Percentiles rank a stretch among this genome's conserved stretches.
Conservation (phyloP, 1,140 invertebrate genomes). For the Sesamia nonagrioides region DNA sequence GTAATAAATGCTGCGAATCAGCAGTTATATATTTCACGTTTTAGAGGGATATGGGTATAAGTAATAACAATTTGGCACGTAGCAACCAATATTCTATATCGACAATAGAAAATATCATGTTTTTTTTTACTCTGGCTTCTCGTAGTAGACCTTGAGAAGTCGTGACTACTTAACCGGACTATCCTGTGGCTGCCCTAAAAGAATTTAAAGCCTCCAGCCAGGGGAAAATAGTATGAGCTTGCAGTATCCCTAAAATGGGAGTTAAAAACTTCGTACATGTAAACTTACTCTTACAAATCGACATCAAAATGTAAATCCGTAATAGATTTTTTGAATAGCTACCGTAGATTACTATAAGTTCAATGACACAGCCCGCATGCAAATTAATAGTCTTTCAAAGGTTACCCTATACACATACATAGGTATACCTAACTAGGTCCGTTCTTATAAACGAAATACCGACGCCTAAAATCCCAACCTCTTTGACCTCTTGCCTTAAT, state of each 20-base stretch:
- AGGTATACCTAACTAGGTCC: slow-evolving; percentile 3
- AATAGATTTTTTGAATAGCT: not conserved
- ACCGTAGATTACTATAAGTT: not conserved
- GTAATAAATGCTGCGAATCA: slow-evolving; percentile 15
- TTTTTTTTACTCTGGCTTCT: too few relatives aligned
- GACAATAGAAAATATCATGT: too few relatives aligned
- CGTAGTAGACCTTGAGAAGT: too few relatives aligned
- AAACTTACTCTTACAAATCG: not conserved
- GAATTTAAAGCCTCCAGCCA: too few relatives aligned
- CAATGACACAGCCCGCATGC: not conserved
- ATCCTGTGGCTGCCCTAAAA: too few relatives aligned
- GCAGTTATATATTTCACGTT: not conserved
- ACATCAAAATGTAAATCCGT: slow-evolving; percentile 13
- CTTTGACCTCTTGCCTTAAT: slow-evolving; percentile 41
- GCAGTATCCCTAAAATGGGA: too few relatives aligned
- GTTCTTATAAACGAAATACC: slow-evolving; percentile 26
- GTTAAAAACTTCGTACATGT: not conserved
- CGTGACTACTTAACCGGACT: too few relatives aligned
- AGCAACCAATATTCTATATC: not conserved
- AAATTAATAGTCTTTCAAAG: slow-evolving; percentile 15
- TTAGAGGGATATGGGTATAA: not conserved
- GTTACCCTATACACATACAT: slow-evolving; percentile 20
- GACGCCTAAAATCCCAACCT: slow-evolving; percentile 23
- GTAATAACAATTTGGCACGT: not conserved
- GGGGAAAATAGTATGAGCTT: too few relatives aligned